phyloP scores from a whole-genome alignment of 1,140 invertebrate genomes.

The Hirudo medicinalis region DNA sequence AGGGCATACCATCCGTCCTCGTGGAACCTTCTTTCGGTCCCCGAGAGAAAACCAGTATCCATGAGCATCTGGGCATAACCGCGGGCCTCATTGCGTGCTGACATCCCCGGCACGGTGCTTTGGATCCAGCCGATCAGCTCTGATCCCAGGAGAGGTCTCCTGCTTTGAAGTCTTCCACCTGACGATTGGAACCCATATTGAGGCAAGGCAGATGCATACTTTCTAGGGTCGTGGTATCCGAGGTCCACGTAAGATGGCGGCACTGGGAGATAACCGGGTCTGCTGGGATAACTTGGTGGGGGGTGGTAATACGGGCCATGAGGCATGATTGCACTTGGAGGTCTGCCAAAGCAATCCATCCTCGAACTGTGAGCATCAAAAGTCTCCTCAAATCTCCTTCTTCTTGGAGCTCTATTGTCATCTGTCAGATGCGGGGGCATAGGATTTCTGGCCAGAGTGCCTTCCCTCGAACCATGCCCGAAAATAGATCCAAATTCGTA shows the following conservation, averaged over 20 bases:
- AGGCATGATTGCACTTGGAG: neutral
- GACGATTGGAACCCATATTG: neutral
- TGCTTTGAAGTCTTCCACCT: neutral
- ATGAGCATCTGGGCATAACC: constrained; percentile 10
- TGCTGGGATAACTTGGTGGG: neutral
- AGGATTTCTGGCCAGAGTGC: neutral
- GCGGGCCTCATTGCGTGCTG: neutral
- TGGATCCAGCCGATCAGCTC: constrained; percentile 15
- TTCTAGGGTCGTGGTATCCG: neutral
- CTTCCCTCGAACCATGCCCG: neutral
- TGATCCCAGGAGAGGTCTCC: constrained; percentile 11
- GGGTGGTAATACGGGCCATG: neutral
- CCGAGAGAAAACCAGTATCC: neutral
- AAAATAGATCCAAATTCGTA: neutral
- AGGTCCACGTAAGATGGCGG: neutral
- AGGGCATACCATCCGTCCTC: constrained; percentile 10
- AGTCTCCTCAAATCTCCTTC: constrained; percentile 2
- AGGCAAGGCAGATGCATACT: neutral
- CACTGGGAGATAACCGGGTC: neutral
- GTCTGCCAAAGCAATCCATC: neutral
- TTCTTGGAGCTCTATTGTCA: neutral
- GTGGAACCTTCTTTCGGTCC: constrained; percentile 9
- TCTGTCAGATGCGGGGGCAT: neutral
- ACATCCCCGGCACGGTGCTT: neutral
- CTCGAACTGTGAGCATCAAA: neutral